These are phyloP conservation scores for Omphaloscelis lunosa DNA, from an alignment of 2,888 invertebrate genomes.

Conservation along the genomic window DNA sequence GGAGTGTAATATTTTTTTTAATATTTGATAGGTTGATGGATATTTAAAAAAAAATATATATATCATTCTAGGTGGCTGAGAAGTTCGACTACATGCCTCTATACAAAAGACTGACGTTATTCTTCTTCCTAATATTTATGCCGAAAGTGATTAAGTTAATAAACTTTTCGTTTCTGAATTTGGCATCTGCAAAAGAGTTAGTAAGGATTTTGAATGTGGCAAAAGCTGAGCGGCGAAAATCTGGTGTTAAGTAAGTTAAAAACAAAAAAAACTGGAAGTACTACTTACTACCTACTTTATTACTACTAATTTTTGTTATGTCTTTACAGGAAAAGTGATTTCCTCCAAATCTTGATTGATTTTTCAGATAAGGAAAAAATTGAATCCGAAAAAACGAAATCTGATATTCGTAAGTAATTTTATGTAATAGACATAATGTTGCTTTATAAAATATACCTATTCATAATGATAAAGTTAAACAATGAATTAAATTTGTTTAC, in stretches of 20 bases:
- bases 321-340: slow-evolving; percentile 84
- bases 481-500: background rate
- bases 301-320: slow-evolving; percentile 9
- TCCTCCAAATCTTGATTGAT: slow-evolving; percentile 87
- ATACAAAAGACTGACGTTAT: slow-evolving; percentile 77
- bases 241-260: slow-evolving; percentile 78
- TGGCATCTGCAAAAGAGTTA: slow-evolving; percentile 78
- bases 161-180: slow-evolving; percentile 83
- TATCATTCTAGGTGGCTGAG: slow-evolving; percentile 82
- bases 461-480: background rate
- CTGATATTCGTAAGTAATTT: slow-evolving; percentile 72
- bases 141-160: slow-evolving; percentile 78
- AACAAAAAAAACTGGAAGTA: no score
- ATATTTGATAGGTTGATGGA: background rate
- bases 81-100: slow-evolving; percentile 83
- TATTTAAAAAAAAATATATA: background rate
- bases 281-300: no score
- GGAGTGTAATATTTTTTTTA: no score
- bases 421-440: background rate
- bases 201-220: slow-evolving; percentile 82
- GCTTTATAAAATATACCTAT: background rate
- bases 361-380: slow-evolving; percentile 82
- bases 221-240: slow-evolving; percentile 80
- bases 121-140: slow-evolving; percentile 80
- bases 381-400: slow-evolving; percentile 68